Base-by-base conservation (phyloP, 1,140 invertebrate genomes). In the Sarcophaga peregrina region DNA sequence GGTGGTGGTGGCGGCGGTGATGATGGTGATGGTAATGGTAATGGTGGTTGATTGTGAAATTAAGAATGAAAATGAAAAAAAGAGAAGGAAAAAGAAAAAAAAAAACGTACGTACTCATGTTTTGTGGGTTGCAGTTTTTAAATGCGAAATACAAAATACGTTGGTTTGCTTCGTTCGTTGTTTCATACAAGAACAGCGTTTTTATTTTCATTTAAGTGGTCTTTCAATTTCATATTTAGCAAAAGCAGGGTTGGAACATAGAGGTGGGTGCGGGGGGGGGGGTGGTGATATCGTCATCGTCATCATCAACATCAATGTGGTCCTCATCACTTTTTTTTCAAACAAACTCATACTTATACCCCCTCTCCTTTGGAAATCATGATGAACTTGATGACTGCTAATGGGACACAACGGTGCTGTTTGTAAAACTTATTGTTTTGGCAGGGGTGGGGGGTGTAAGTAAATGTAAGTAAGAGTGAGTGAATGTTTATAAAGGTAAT, bases 81-180 rank as follows among this genome's bases (percentile, higher is more conserved):
- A n/a, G n/a, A n/a, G n/a, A n/a, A n/a, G 50, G 45, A 48, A 45
- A 52, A 52, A 74, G 82, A 80, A 54, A 72, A 17, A 62, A 17
- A 62, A 62, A 62, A 17, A 17, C n/a, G n/a, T 72, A 17, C 52
- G 20, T 54, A 62, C 58, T 74, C 80, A 78, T 84, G 74, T 81
- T 84, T 75, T 84, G 82, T 84, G 74, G 85, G 75, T 74, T 82
- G 83, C 82, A 72, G 83, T 85, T 83, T 37, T 84, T 78, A 83
- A 83, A 83, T 83, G 82, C 76, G 85, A 81, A 85, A 86, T 50
- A 78, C 75, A 37, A 37, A 37, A 37, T 37, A 37, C 25, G 25
- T 37, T 37, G 25, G 47, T 78, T 78, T 13, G 11, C 15, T n/a
- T n/a, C 15, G 47, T 50, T 50, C 6, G 2, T 50, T 50, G 15